Conservation (phyloP, 2,797 vertebrate genomes). For the Gobionotothen gibberifrons region DNA sequence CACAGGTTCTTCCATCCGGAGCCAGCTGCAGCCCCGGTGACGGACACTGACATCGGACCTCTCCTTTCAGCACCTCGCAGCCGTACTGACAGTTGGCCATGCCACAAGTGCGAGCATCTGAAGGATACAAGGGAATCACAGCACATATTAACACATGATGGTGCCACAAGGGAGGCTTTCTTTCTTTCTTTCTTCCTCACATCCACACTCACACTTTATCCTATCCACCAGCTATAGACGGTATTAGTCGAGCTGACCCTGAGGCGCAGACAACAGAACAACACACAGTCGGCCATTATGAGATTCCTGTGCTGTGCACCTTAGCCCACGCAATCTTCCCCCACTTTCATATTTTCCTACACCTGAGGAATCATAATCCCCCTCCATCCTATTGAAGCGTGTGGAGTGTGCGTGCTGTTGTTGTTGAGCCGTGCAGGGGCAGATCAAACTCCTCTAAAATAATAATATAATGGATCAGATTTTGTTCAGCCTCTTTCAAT, state of each 20-base stretch:
- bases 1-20: constrained; percentile 93
- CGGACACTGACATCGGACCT: constrained; percentile 94
- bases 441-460: constrained; percentile 64
- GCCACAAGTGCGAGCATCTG: constrained; percentile 91
- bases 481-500: constrained; percentile 59
- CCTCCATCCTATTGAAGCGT: constrained; percentile 37
- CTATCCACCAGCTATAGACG: constrained; percentile 46
- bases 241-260: constrained; percentile 73
- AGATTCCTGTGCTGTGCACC: constrained; percentile 68
- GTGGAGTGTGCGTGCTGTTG: constrained; percentile 39
- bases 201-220: constrained; percentile 14
- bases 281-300: constrained; percentile 74
- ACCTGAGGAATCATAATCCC: constrained; percentile 52
- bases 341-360: constrained; percentile 48
- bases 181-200: constrained; percentile 5
- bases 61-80: constrained; percentile 94
- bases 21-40: constrained; percentile 95
- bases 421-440: constrained; percentile 44
- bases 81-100: constrained; percentile 99
- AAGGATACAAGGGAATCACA: constrained; percentile 40
- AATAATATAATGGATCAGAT: constrained; percentile 65
- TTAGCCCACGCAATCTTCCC: constrained; percentile 39
- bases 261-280: constrained; percentile 60
- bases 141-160: constrained; percentile 57
- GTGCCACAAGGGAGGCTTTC: constrained; percentile 27